phyloP scores from a whole-genome alignment of 2,888 invertebrate genomes.

The Noctua fimbriata region DNA sequence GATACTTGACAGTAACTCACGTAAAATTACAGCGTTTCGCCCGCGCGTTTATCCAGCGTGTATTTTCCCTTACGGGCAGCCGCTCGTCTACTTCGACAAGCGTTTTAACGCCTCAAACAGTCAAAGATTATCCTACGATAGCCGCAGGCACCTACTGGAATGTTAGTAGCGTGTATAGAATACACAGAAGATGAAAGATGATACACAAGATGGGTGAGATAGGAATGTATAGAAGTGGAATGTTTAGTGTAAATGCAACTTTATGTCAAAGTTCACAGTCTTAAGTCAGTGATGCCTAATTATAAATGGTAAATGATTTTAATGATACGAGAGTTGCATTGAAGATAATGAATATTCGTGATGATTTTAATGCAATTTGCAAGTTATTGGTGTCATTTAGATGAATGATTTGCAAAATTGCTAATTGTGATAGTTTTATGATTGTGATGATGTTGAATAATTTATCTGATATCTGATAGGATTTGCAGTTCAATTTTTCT shows the following conservation, averaged over 20 bases:
- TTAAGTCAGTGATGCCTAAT: slow-evolving; percentile 38
- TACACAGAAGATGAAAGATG: slow-evolving; percentile 58
- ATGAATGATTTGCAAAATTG: slow-evolving; percentile 23
- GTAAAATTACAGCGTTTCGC: slow-evolving; percentile 23
- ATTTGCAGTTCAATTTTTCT: slow-evolving; percentile 1
- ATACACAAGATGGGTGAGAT: slow-evolving; percentile 46
- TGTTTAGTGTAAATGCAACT: slow-evolving; percentile 48
- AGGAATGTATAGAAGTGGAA: slow-evolving; percentile 54
- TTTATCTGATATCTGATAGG: not conserved
- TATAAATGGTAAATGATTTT: slow-evolving; percentile 15
- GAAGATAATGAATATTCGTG: not conserved
- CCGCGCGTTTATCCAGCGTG: slow-evolving; percentile 49
- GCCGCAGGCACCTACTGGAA: slow-evolving; percentile 58
- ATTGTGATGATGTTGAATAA: slow-evolving; percentile 10
- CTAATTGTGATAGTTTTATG: slow-evolving; percentile 17
- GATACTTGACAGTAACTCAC: not conserved
- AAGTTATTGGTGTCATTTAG: slow-evolving; percentile 6
- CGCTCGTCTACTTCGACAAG: slow-evolving; percentile 56
- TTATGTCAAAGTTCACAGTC: slow-evolving; percentile 58
- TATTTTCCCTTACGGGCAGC: slow-evolving; percentile 46
- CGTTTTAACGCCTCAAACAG: slow-evolving; percentile 63
- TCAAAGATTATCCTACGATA: slow-evolving; percentile 58
- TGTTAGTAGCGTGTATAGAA: slow-evolving; percentile 53
- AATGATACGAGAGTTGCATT: slow-evolving; percentile 26
- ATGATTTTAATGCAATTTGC: slow-evolving; percentile 6